phyloP scores from a whole-genome alignment of 92 coral and sea anemone genomes.

The Actinostola sp. region DNA sequence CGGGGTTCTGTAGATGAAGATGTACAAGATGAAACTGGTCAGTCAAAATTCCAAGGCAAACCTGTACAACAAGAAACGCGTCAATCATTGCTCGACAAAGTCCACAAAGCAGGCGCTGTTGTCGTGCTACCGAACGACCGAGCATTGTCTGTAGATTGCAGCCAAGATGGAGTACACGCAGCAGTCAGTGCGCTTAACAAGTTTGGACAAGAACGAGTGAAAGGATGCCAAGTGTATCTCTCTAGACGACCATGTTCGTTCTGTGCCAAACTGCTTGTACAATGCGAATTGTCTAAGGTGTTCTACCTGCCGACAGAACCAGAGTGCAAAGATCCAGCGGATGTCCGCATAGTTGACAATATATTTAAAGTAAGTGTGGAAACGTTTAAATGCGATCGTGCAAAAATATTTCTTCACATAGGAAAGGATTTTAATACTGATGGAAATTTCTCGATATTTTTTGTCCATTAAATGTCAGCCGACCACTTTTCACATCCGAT shows the following conservation, averaged over 20 bases:
- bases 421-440: neutral
- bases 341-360: constrained; percentile 36
- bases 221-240: constrained; percentile 53
- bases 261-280: constrained; percentile 65
- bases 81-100: neutral
- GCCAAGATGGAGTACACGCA: constrained; percentile 63
- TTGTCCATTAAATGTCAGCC: neutral
- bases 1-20: neutral
- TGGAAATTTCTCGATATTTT: neutral
- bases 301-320: constrained; percentile 67
- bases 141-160: constrained; percentile 64
- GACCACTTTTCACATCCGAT: no score
- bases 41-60: neutral
- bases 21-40: neutral
- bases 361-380: constrained; percentile 30
- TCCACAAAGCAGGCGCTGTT: constrained; percentile 60
- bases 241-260: constrained; percentile 73
- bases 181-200: constrained; percentile 56
- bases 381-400: neutral
- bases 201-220: constrained; percentile 52
- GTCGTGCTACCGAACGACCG: constrained; percentile 60
- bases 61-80: constrained; percentile 2
- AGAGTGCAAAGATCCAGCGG: constrained; percentile 33
- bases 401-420: neutral
- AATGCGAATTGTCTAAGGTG: constrained; percentile 52